These are phyloP conservation scores for Hirtodrosophila histrioides DNA, from an alignment of 2,888 invertebrate genomes.

Conservation along the genomic window DNA sequence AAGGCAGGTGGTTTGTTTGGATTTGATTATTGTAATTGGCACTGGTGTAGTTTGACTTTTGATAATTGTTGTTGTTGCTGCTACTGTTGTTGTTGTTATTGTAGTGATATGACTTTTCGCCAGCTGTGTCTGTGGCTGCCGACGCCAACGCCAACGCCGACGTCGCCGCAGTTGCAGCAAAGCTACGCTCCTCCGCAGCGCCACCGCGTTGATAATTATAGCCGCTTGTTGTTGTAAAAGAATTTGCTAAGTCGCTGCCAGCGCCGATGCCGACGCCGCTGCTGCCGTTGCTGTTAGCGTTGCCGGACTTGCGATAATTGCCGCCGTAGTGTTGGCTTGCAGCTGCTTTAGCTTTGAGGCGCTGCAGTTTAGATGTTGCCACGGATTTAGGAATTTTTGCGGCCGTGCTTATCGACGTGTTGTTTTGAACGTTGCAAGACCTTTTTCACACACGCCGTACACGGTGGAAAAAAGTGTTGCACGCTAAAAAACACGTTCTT, in stretches of 20 bases:
- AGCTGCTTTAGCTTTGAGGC: slow-evolving; percentile 82
- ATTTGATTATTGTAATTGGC: slow-evolving; percentile 79
- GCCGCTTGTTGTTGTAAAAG: slow-evolving; percentile 61
- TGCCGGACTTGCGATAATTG: slow-evolving; percentile 68
- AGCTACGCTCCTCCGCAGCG: slow-evolving; percentile 76
- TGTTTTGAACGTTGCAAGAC: slow-evolving; percentile 63
- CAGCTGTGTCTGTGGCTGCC: slow-evolving; percentile 46
- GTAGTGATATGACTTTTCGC: slow-evolving; percentile 71
- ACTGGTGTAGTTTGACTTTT: slow-evolving; percentile 76
- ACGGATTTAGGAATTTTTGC: slow-evolving; percentile 82
- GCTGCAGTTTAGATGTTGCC: slow-evolving; percentile 81
- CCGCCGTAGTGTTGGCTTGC: slow-evolving; percentile 77
- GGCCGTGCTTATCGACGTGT: slow-evolving; percentile 66
- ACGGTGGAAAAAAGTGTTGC: slow-evolving; percentile 75
- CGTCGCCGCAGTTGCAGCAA: slow-evolving; percentile 73
- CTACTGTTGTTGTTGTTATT: slow-evolving; percentile 45
- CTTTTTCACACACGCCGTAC: slow-evolving; percentile 58
- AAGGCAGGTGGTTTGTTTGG: slow-evolving; percentile 71
- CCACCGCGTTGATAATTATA: slow-evolving; percentile 81
- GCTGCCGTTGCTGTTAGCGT: slow-evolving; percentile 29
- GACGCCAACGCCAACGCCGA: slow-evolving; percentile 68
- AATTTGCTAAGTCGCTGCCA: slow-evolving; percentile 41
- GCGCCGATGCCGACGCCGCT: slow-evolving; percentile 26
- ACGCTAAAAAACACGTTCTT: slow-evolving; percentile 69
- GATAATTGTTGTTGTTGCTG: slow-evolving; percentile 72